A percentile compares a stretch with the other conserved stretches of the same genome.
These are phyloP conservation scores for Euura saliciscinereae DNA, from an alignment of 1,140 invertebrate genomes.

Conservation along the genomic window DNA sequence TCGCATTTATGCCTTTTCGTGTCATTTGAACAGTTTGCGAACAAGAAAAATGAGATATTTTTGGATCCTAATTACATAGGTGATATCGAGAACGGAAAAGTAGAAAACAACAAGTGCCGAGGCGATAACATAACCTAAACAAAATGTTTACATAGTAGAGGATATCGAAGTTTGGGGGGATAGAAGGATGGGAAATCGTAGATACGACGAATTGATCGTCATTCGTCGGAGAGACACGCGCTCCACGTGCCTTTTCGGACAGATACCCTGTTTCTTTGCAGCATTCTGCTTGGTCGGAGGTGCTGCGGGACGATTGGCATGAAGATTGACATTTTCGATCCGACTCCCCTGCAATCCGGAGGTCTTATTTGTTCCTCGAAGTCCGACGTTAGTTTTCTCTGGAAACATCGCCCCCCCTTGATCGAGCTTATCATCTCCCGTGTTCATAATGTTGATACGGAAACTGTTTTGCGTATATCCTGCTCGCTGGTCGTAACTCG, in stretches of 20 bases:
- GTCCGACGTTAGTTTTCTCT: conserved; percentile 33
- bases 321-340: conserved; percentile 25
- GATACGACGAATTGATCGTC: too few relatives aligned
- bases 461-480: conserved; percentile 9
- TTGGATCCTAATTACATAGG: too few relatives aligned
- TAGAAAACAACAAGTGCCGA: too few relatives aligned
- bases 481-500: conserved; percentile 20
- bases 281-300: neutral
- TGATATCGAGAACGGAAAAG: too few relatives aligned
- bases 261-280: conserved; percentile 9
- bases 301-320: conserved; percentile 10
- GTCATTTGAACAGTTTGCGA: too few relatives aligned
- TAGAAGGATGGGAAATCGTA: too few relatives aligned
- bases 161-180: too few relatives aligned
- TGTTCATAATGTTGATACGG: conserved; percentile 22
- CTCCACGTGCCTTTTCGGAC: neutral
- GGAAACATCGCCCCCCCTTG: conserved; percentile 24
- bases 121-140: too few relatives aligned
- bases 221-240: too few relatives aligned
- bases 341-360: neutral
- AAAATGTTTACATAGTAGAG: too few relatives aligned
- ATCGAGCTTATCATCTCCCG: conserved; percentile 16
- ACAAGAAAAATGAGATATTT: too few relatives aligned
- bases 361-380: conserved; percentile 26
- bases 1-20: too few relatives aligned